phyloP scores from a whole-genome alignment of 2,113 vertebrate species.

The Pterophyllum scalare region DNA sequence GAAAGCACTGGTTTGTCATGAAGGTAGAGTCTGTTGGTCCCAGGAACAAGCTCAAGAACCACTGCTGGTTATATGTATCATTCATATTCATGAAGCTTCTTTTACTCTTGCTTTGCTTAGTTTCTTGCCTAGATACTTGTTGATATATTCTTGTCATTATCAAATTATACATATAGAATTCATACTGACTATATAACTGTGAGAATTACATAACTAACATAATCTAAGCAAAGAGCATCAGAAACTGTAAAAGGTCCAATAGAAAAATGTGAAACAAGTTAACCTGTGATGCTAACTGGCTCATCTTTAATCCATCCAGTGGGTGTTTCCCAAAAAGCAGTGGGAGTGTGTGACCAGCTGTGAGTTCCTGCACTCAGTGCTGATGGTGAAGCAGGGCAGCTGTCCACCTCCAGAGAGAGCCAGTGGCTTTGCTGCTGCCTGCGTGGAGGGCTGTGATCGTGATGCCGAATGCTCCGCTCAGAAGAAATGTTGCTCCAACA shows the following conservation, averaged over 20 bases:
- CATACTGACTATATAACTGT: accelerated
- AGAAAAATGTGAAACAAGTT: background rate
- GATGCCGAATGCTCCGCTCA: constrained; percentile 89
- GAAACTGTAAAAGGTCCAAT: background rate
- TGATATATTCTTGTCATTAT: background rate
- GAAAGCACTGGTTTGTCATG: background rate
- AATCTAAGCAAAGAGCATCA: background rate
- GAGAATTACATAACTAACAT: background rate
- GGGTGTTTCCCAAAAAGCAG: constrained; percentile 88
- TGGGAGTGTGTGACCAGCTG: constrained; percentile 95
- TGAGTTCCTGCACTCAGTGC: constrained; percentile 89
- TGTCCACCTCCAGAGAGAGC: constrained; percentile 89
- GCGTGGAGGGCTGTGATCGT: constrained; percentile 90
- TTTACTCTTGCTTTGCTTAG: background rate
- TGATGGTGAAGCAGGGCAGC: constrained; percentile 87
- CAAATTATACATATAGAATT: background rate
- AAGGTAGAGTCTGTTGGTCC: background rate
- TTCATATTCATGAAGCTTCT: background rate
- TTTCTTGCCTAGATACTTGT: background rate
- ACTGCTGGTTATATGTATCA: no score
- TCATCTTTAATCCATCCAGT: constrained; percentile 59
- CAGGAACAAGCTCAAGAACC: background rate
- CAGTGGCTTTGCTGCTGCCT: constrained; percentile 92
- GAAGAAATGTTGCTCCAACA: constrained; percentile 94
- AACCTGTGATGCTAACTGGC: background rate